Base-by-base conservation (phyloP, 2,113 vertebrate genomes). In the Pterocles orientalis region DNA sequence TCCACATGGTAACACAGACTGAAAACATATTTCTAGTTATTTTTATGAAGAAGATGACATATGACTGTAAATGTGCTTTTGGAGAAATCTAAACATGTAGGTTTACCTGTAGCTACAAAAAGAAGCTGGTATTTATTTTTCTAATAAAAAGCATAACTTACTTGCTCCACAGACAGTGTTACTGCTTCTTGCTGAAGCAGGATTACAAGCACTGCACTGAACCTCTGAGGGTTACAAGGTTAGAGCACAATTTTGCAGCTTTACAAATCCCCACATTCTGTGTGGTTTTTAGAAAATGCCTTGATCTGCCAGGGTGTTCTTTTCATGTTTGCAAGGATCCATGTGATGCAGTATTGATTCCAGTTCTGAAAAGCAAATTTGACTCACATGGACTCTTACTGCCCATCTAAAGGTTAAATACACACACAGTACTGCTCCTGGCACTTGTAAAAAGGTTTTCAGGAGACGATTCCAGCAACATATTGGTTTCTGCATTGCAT, bases 331-430 rank as follows among this genome's bases (percentile, higher is more conserved):
- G 68, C 80, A 91, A 66, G 31, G 31, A 58, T 53, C 66, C 81
- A 5, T 75, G 76, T 62, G 75, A 64, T 71, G 58, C 34, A 77
- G 75, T 60, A 56, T 31, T 75, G 53, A 60, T 88, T 95, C 79
- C 86, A 88, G 25, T 76, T 88, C 76, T 90, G 65, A 86, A 96
- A 95, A 93, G 92, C 4, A 18, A 86, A 84, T 86, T 50, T 91
- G 36, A 96, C 68, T 83, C 57, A 41, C 50, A 6, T 77, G 80
- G 86, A 61, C 73, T 75, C 92, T 43, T 34, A 60, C 20, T 90
- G 69, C 58, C 34, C 81, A 47, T 84, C 70, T 77, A 92, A 95
- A 95, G 88, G 86, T 88, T 95, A 96, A 93, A 82, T 76, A 82
- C 69, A 90, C 86, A 96, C 65, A 78, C 41, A 45, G 7, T 28